Base-by-base conservation (phyloP, 2,113 vertebrate species). In the Trinectes maculatus region DNA sequence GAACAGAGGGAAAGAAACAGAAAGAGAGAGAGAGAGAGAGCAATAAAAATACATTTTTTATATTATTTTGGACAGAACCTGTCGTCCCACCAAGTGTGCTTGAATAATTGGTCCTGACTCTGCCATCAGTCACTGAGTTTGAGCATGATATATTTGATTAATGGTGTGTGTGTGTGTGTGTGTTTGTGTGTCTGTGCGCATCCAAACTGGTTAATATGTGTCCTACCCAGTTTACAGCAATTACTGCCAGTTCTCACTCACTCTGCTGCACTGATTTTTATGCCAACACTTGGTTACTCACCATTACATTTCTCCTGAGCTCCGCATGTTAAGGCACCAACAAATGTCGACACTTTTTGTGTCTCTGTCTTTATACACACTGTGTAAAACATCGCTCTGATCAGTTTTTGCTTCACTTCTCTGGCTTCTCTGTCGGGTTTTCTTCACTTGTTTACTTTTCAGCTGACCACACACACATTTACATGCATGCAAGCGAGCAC, bases 321-420 rank as follows among this genome's bases (percentile, higher is more conserved):
- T 75, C 54, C 66, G 66, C 47, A 68, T 40, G 62, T 72, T 49
- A 29, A 62, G 13, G 6, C n/a, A n/a, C n/a, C n/a, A n/a, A n/a
- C n/a, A n/a, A n/a, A n/a, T n/a, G n/a, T n/a, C 11, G 22, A 21
- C 19, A 46, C 8, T 6, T 3, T 19, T 11, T 8, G 4, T 26
- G 8, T 46, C 25, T 60, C 3, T 51, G 36, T 72, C 36, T 51
- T 42, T 24, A 19, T 11, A 43, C 11, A 11, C 28, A 43, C 31
- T 33, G 74, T 76, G 56, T 80, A 76, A 77, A 83, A 63, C 42
- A 61, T 43, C 26, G n/a, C 31, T 79, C 34, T 37, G 55, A 67
- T 68, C 26, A 56, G 11, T 78, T 40, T 77, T 54, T 64, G 58
- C 67, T 56, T 71, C 34, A 19, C 51, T 63, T 60, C 15, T 21